phyloP scores from a whole-genome alignment of 2,888 invertebrate genomes.

The Dichetophora obliterata region DNA sequence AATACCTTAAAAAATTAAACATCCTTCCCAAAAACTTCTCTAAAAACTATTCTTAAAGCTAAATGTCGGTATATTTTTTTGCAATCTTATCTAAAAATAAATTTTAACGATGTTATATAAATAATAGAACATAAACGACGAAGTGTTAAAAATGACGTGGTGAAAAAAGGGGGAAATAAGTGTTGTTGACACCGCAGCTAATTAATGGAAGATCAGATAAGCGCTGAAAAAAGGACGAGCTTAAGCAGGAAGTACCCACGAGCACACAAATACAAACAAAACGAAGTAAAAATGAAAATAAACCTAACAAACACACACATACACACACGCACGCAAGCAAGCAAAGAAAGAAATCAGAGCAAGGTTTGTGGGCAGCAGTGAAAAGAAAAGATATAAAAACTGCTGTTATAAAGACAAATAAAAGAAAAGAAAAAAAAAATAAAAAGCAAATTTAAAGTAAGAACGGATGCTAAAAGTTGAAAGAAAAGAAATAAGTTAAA shows the following conservation, averaged over 20 bases:
- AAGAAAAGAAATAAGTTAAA: not conserved
- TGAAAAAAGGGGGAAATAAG: not conserved
- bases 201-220: conserved; percentile 28
- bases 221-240: not conserved
- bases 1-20: too few species aligned
- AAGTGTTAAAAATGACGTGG: not conserved
- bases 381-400: not conserved
- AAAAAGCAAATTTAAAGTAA: not conserved
- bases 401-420: not conserved
- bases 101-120: not conserved
- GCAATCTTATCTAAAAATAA: not conserved
- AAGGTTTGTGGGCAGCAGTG: conserved; percentile 1
- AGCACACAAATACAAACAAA: not conserved
- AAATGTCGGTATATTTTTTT: not conserved
- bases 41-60: not conserved
- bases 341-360: not conserved
- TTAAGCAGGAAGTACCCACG: not conserved
- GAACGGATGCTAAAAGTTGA: not conserved
- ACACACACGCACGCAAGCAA: not conserved
- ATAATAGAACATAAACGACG: not conserved
- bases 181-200: conserved; percentile 34
- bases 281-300: not conserved
- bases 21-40: not conserved
- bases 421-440: not conserved
- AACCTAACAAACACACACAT: too few species aligned